Evolutionary conservation across 2,797 vertebrate genomes (phyloP).

Genomic region (Chelon auratus): DNA sequence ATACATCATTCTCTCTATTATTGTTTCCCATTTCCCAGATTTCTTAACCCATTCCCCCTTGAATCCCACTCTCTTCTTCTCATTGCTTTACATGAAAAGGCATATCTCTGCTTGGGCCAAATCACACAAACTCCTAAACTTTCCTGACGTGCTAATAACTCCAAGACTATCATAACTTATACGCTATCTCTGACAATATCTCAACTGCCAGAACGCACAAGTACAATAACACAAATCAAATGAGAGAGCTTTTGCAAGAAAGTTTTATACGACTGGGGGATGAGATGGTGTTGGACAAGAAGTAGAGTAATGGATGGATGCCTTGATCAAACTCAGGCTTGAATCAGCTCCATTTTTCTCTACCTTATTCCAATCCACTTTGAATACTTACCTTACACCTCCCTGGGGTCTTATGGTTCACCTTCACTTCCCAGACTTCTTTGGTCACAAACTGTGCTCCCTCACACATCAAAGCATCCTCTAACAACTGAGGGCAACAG

Average conservation of each 20-base stretch:
- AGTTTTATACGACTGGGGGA: not conserved
- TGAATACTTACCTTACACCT: constrained; percentile 13
- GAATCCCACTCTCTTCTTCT: constrained; percentile 10
- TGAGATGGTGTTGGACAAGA: constrained; percentile 21
- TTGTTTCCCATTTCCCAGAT: constrained; percentile 32
- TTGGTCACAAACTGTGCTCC: constrained; percentile 13
- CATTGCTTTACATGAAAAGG: constrained; percentile 23
- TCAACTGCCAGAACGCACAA: constrained; percentile 36
- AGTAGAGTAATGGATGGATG: constrained; percentile 18
- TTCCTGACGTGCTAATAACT: constrained; percentile 38
- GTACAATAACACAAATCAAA: constrained; percentile 34
- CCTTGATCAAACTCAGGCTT: constrained; percentile 24
- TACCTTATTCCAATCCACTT: not conserved
- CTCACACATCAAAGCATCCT: constrained; percentile 10
- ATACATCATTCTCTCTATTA: constrained; percentile 34
- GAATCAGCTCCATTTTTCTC: constrained; percentile 13
- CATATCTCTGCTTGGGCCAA: constrained; percentile 27
- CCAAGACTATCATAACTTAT: constrained; percentile 36
- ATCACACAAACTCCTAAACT: constrained; percentile 41
- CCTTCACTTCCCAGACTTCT: constrained; percentile 46
- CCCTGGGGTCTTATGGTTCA: constrained; percentile 33
- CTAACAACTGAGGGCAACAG: constrained; percentile 9
- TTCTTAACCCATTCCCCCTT: constrained; percentile 34
- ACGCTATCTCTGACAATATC: constrained; percentile 48
- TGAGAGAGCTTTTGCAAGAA: constrained; percentile 6